phyloP scores from a whole-genome alignment of 2,888 invertebrate species.

The Hartigia nigra region DNA sequence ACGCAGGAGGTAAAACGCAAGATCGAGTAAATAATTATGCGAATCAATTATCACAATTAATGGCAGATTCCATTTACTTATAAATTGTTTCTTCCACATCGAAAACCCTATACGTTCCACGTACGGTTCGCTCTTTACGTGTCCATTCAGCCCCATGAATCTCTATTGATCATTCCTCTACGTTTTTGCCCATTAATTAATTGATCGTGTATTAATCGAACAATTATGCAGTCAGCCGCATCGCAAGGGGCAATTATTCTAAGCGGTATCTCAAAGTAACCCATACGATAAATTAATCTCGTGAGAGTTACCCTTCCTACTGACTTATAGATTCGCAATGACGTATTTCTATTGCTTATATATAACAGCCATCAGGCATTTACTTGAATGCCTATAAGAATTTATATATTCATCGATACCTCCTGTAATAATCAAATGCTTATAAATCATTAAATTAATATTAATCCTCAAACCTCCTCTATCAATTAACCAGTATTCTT shows the following conservation, averaged over 20 bases:
- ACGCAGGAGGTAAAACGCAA: background rate
- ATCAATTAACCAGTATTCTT: background rate
- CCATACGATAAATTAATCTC: conserved; percentile 18
- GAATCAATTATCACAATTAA: conserved; percentile 57
- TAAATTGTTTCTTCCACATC: background rate
- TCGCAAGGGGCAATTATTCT: conserved; percentile 38
- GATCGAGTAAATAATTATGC: conserved; percentile 22
- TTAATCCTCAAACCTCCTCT: background rate
- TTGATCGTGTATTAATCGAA: conserved; percentile 49
- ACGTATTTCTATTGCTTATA: background rate
- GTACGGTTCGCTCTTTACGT: background rate
- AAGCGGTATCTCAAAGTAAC: conserved; percentile 27
- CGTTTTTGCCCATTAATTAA: conserved; percentile 50
- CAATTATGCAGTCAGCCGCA: conserved; percentile 35
- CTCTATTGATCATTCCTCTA: conserved; percentile 23
- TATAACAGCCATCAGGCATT: background rate
- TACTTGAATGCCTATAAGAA: background rate
- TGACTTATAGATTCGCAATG: background rate
- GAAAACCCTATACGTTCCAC: background rate
- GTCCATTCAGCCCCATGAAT: conserved; percentile 17
- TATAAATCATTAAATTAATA: background rate
- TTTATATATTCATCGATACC: background rate
- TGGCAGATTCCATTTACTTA: conserved; percentile 32
- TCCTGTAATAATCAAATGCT: background rate
- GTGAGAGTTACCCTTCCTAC: background rate